Evolutionary conservation across 2,113 vertebrate genomes (phyloP).

Genomic region (Sturnira hondurensis): DNA sequence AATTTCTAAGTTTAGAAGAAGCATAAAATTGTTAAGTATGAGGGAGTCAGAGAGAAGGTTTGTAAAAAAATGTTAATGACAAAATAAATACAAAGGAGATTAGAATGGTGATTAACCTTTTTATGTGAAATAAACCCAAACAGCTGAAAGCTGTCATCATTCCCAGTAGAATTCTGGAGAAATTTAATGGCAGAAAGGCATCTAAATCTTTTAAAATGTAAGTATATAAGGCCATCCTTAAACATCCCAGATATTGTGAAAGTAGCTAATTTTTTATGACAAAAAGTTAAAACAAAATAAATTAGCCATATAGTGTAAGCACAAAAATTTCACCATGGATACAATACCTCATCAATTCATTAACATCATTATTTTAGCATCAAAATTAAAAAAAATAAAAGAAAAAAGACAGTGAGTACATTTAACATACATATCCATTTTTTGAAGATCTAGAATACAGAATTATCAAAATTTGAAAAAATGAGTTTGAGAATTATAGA

Average conservation of each 20-base stretch:
- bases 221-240: not conserved
- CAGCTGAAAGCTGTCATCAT: not conserved
- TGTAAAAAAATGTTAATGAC: not conserved
- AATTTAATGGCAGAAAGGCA: not conserved
- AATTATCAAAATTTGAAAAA: not conserved
- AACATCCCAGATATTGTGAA: not conserved
- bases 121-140: not conserved
- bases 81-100: not conserved
- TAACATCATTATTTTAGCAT: not conserved
- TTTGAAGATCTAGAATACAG: not conserved
- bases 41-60: not conserved
- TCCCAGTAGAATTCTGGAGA: not conserved
- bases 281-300: not conserved
- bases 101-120: not conserved
- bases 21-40: not conserved
- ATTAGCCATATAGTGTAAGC: not conserved
- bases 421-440: not conserved
- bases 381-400: not conserved
- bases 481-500: not conserved
- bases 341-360: not conserved
- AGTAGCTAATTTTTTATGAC: not conserved
- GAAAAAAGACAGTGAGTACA: not conserved
- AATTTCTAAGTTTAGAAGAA: not conserved
- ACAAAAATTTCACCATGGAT: not conserved
- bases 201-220: not conserved